These are phyloP conservation scores for Halcyon malimbica DNA, from an alignment of 2,113 vertebrate species.

Conservation along the genomic window DNA sequence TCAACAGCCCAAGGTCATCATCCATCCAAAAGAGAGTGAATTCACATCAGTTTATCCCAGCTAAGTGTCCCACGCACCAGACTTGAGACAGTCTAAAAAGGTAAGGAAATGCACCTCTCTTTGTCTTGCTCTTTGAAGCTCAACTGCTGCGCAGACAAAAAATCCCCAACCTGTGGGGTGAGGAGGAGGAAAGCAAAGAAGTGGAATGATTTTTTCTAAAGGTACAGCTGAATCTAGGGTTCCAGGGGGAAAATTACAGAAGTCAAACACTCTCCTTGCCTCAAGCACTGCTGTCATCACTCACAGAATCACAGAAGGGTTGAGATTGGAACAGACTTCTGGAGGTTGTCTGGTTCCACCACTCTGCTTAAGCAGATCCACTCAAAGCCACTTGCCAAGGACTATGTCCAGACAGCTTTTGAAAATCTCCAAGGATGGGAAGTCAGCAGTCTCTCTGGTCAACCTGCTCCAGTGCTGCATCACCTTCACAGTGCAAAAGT, in stretches of 20 bases:
- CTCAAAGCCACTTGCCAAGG: not conserved
- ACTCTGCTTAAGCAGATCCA: not conserved
- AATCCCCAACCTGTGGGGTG: accelerated
- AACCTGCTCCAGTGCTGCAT: not conserved
- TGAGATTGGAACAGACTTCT: not conserved
- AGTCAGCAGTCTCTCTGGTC: not conserved
- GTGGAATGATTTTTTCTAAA: not conserved
- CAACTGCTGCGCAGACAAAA: not conserved
- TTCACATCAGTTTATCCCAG: not conserved
- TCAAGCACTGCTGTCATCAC: not conserved
- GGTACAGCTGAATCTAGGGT: not conserved
- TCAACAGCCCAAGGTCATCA: not conserved
- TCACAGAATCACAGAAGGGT: not conserved
- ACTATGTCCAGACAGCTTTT: not conserved
- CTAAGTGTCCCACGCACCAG: not conserved
- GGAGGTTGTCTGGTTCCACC: not conserved
- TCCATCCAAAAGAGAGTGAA: not conserved
- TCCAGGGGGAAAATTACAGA: not conserved
- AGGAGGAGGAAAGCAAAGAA: not conserved
- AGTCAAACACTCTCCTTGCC: not conserved
- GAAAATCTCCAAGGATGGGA: not conserved
- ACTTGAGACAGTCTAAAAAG: not conserved
- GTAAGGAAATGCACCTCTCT: not conserved
- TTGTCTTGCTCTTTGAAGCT: not conserved
- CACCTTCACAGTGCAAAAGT: not conserved